phyloP scores from a whole-genome alignment of 2,113 vertebrate species.

The Probosciger aterrimus region DNA sequence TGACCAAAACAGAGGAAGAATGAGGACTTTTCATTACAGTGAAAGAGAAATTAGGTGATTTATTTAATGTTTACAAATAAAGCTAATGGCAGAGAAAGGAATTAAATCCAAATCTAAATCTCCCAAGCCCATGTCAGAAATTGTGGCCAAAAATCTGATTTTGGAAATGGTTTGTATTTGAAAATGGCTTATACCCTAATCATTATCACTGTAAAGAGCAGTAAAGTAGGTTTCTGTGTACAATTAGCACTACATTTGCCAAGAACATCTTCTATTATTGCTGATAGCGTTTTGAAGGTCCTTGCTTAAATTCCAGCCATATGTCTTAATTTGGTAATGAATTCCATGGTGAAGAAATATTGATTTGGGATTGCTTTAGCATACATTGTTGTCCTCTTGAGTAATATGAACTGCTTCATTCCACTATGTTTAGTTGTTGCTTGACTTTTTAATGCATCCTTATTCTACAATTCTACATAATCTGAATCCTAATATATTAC shows the following conservation, averaged over 20 bases:
- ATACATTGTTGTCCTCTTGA: neutral
- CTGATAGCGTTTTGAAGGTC: neutral
- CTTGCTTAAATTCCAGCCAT: neutral
- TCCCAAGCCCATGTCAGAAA: neutral
- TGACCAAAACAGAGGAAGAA: neutral
- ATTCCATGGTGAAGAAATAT: neutral
- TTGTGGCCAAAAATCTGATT: neutral
- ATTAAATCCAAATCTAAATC: neutral
- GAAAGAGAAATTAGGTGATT: neutral
- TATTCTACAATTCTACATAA: neutral
- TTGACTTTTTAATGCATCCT: neutral
- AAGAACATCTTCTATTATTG: neutral
- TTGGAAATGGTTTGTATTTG: neutral
- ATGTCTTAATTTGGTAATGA: conserved; percentile 15
- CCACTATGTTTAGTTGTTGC: neutral
- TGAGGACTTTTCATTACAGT: neutral
- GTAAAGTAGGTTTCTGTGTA: conserved; percentile 1
- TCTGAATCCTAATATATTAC: neutral
- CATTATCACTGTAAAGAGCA: neutral
- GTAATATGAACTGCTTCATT: neutral
- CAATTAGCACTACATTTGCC: neutral
- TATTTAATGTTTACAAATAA: neutral
- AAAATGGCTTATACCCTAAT: neutral
- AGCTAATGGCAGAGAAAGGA: neutral
- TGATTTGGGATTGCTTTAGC: conserved; percentile 10